Evolutionary conservation across 2,113 vertebrate species (phyloP).

Genomic region (Cephalopterus ornatus): DNA sequence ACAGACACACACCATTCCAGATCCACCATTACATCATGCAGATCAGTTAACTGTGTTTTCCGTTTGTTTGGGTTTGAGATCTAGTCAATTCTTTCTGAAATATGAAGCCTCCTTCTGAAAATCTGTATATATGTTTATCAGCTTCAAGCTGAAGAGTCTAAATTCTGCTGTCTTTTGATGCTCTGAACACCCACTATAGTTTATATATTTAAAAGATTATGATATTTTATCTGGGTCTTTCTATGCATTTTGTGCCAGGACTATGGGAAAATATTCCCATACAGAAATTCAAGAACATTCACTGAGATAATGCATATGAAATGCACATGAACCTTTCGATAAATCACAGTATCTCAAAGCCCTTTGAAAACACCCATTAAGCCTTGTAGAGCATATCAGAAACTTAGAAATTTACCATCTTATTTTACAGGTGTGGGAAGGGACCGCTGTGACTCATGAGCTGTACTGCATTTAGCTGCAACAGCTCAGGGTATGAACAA

Average conservation of each 20-base stretch:
- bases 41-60: not conserved
- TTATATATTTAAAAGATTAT: conserved; percentile 7
- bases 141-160: not conserved
- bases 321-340: not conserved
- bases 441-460: not conserved
- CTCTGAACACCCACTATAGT: not conserved
- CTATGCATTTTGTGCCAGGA: not conserved
- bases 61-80: conserved; percentile 41
- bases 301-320: not conserved
- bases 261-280: not conserved
- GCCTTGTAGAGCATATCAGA: not conserved
- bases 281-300: not conserved
- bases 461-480: not conserved
- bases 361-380: not conserved
- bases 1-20: conserved; percentile 25
- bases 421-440: not conserved
- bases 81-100: not conserved
- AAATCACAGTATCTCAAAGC: not conserved
- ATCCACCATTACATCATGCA: not conserved
- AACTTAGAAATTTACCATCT: not conserved
- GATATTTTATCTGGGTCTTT: not conserved
- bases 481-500: not conserved
- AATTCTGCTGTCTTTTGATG: conserved; percentile 10
- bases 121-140: conserved; percentile 15
- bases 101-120: conserved; percentile 24